These are phyloP conservation scores for Sisyra terminalis DNA, from an alignment of 2,888 invertebrate genomes.

Conservation along the genomic window DNA sequence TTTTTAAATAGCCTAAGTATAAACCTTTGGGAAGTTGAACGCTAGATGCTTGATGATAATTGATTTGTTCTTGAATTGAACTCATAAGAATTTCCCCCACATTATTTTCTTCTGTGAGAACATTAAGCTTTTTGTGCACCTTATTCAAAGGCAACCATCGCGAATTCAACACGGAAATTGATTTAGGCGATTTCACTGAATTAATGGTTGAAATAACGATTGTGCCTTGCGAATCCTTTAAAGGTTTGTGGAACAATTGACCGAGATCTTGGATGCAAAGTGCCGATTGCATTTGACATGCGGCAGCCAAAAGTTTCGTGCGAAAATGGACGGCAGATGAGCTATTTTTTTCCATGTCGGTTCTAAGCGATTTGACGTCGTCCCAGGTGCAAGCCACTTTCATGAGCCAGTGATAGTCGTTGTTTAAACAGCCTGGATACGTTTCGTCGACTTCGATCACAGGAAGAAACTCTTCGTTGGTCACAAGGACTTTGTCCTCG, in stretches of 20 bases:
- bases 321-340: constrained; percentile 85
- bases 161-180: constrained; percentile 76
- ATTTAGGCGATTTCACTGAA: constrained; percentile 62
- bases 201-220: constrained; percentile 81
- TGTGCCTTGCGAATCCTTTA: constrained; percentile 78
- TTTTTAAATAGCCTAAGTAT: constrained; percentile 90
- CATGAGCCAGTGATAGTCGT: constrained; percentile 96
- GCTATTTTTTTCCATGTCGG: constrained; percentile 87
- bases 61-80: constrained; percentile 66
- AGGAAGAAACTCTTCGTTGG: constrained; percentile 92
- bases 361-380: constrained; percentile 78
- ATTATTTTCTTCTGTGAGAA: constrained; percentile 54
- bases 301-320: constrained; percentile 80
- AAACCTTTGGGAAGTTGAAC: constrained; percentile 73
- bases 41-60: constrained; percentile 64
- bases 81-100: constrained; percentile 74
- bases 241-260: constrained; percentile 81
- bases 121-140: constrained; percentile 59
- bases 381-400: constrained; percentile 97
- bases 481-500: constrained; percentile 90
- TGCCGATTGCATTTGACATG: constrained; percentile 83
- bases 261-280: constrained; percentile 87
- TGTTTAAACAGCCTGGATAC: constrained; percentile 78
- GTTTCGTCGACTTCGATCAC: constrained; percentile 95
- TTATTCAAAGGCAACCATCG: constrained; percentile 85